A percentile compares a stretch with the other conserved stretches of the same genome.
Conservation (phyloP, 2,888 invertebrate genomes). For the Temnothorax ravouxi region DNA sequence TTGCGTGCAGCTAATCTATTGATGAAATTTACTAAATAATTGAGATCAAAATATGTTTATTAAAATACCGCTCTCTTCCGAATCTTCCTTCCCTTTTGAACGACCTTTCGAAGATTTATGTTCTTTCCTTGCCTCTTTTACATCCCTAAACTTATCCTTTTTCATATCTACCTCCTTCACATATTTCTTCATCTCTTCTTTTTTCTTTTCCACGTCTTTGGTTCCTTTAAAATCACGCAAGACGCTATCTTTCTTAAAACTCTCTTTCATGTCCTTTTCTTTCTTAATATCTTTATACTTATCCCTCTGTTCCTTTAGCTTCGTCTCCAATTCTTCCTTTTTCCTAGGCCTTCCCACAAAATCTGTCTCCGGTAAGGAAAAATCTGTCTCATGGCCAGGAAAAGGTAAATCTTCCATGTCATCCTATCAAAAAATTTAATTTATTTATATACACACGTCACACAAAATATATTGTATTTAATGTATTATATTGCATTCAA, state of each 20-base stretch:
- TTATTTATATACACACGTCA: background rate
- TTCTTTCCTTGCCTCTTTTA: conserved; percentile 84
- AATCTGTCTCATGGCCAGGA: conserved; percentile 88
- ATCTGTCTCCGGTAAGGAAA: conserved; percentile 88
- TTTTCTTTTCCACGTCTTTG: conserved; percentile 84
- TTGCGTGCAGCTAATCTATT: background rate
- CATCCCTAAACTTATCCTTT: conserved; percentile 83
- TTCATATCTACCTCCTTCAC: conserved; percentile 82
- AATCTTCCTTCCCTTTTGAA: conserved; percentile 84
- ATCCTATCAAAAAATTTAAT: conserved; percentile 85
- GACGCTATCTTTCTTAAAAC: conserved; percentile 80
- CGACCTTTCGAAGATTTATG: conserved; percentile 83
- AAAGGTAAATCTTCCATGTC: conserved; percentile 90
- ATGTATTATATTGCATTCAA: background rate
- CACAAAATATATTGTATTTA: background rate
- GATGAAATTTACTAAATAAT: background rate
- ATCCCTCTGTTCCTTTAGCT: conserved; percentile 82
- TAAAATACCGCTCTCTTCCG: conserved; percentile 81
- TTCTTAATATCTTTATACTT: conserved; percentile 84
- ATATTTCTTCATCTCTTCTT: conserved; percentile 83
- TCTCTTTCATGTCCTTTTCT: conserved; percentile 83
- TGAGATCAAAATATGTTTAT: background rate
- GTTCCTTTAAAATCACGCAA: conserved; percentile 80
- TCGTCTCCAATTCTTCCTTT: conserved; percentile 86
- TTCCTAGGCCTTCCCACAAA: conserved; percentile 88